Evolutionary conservation across 2,113 vertebrate genomes (phyloP).

Genomic region (Spea multiplicata): DNA sequence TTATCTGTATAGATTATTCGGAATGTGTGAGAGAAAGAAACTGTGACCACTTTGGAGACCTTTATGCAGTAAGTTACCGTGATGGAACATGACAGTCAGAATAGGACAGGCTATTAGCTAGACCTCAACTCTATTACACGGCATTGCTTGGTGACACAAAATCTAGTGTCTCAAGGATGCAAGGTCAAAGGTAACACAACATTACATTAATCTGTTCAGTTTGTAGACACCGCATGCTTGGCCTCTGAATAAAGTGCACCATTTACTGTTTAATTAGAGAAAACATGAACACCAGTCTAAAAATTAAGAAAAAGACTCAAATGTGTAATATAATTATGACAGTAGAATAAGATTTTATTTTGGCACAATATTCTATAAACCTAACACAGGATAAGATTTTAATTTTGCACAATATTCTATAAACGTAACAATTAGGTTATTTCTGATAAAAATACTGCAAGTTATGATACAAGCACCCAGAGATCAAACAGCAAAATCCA

Average conservation of each 20-base stretch:
- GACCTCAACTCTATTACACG: slow-evolving; percentile 81
- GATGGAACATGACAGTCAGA: slow-evolving; percentile 87
- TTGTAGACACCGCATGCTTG: slow-evolving; percentile 65
- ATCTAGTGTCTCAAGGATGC: slow-evolving; percentile 82
- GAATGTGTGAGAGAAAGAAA: slow-evolving; percentile 58
- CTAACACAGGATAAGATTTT: too few species aligned
- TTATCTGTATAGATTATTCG: slow-evolving; percentile 62
- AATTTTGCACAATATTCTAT: too few species aligned
- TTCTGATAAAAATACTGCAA: too few species aligned
- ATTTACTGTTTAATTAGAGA: slow-evolving; percentile 70
- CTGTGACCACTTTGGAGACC: slow-evolving; percentile 74
- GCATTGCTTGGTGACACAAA: slow-evolving; percentile 79
- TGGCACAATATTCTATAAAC: neutral
- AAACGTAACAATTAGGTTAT: too few species aligned
- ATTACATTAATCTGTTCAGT: slow-evolving; percentile 84
- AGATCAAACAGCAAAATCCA: too few species aligned
- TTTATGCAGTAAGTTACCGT: slow-evolving; percentile 81
- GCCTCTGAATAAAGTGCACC: slow-evolving; percentile 65
- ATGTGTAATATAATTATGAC: neutral
- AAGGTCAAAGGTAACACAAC: slow-evolving; percentile 87
- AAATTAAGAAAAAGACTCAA: slow-evolving; percentile 10
- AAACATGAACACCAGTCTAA: slow-evolving; percentile 52
- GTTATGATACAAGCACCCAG: too few species aligned
- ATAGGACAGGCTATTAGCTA: slow-evolving; percentile 83
- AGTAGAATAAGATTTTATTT: neutral